Percentiles rank a stretch among this genome's conserved stretches.
Evolutionary conservation across 2,888 invertebrate genomes (phyloP).

Genomic region (Chirona hameri): DNA sequence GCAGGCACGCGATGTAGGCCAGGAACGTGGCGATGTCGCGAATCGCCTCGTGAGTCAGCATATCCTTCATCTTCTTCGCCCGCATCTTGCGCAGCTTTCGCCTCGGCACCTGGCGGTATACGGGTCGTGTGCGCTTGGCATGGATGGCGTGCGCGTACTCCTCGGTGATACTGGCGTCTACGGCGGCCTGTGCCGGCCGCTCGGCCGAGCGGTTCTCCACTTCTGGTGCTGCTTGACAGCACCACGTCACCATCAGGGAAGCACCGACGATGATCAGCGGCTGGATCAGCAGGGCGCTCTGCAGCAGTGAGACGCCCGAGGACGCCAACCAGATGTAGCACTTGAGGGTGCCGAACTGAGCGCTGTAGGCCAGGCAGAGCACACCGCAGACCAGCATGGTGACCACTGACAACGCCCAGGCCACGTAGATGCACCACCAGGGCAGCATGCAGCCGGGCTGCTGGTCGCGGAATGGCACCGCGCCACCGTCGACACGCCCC

Average conservation of each 20-base stretch:
- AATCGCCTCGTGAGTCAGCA: conserved; percentile 50
- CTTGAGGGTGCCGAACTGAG: conserved; percentile 36
- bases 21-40: conserved; percentile 49
- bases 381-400: conserved; percentile 31
- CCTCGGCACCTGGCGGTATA: conserved; percentile 41
- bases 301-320: conserved; percentile 34
- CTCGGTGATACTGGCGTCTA: neutral
- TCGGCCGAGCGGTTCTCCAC: neutral
- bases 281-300: conserved; percentile 36
- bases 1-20: conserved; percentile 50
- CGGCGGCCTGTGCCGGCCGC: too few relatives aligned
- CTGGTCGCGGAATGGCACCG: neutral
- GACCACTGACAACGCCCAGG: conserved; percentile 36
- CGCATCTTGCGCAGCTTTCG: conserved; percentile 43
- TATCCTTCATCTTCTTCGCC: conserved; percentile 47
- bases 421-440: conserved; percentile 37
- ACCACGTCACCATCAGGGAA: conserved; percentile 29
- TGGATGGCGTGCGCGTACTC: neutral
- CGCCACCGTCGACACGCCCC: neutral
- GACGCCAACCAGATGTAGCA: conserved; percentile 38
- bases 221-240: neutral
- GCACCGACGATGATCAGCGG: conserved; percentile 34
- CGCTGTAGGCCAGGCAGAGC: conserved; percentile 36
- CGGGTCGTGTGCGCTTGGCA: conserved; percentile 7
- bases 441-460: conserved; percentile 34